Evolutionary conservation across 2,113 vertebrate genomes (phyloP).

Genomic region (Phocoena sinus): DNA sequence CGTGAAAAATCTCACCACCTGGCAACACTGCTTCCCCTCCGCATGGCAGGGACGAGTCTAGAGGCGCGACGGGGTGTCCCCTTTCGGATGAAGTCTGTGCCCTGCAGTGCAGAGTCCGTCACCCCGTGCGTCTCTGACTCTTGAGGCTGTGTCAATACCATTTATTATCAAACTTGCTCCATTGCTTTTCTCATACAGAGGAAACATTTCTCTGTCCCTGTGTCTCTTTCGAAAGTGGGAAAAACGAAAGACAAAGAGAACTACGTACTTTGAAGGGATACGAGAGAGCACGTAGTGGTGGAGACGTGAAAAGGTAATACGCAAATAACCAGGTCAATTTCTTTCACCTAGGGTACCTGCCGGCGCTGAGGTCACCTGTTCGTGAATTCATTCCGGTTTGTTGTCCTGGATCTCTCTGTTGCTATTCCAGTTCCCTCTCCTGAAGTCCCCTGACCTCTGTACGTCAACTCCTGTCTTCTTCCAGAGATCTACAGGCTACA

Average conservation of each 20-base stretch:
- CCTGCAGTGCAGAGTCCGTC: not conserved
- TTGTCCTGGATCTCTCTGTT: not conserved
- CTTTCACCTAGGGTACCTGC: not conserved
- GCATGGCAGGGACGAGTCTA: not conserved
- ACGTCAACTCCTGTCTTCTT: not conserved
- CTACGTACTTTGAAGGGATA: not conserved
- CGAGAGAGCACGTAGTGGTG: not conserved
- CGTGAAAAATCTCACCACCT: constrained; percentile 43
- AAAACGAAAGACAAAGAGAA: not conserved
- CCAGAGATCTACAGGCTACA: not conserved
- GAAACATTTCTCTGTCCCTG: not conserved
- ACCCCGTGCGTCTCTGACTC: rapidly evolving
- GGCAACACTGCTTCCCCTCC: not conserved
- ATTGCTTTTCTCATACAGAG: not conserved
- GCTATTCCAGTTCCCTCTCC: not conserved
- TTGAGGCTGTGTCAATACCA: not conserved
- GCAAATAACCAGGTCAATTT: not conserved
- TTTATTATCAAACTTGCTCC: not conserved
- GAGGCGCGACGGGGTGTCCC: not conserved
- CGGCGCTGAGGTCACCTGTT: not conserved
- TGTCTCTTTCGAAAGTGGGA: not conserved
- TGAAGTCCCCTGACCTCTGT: not conserved
- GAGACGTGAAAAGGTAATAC: not conserved
- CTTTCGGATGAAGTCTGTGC: not conserved
- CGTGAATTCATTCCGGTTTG: not conserved